These are phyloP conservation scores for Oreotragus oreotragus DNA, from an alignment of 2,113 vertebrate genomes.

Conservation along the genomic window DNA sequence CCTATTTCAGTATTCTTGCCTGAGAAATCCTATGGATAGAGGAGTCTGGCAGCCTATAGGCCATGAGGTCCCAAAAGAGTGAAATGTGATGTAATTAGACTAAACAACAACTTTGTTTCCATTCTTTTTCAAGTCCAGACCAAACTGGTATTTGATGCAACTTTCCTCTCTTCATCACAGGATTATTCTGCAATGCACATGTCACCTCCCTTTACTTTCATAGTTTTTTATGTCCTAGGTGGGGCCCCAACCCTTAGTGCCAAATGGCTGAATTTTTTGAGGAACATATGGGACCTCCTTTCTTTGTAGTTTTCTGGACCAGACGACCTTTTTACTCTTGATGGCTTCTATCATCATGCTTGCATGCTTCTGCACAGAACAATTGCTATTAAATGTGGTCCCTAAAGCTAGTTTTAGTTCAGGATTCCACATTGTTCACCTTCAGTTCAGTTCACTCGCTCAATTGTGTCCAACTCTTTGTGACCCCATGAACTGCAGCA, in stretches of 20 bases:
- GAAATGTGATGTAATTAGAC: background rate
- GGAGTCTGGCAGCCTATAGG: background rate
- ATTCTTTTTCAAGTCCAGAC: background rate
- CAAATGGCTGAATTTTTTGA: background rate
- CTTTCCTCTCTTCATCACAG: background rate
- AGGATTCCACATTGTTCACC: background rate
- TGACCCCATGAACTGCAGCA: accelerated
- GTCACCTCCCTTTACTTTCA: background rate
- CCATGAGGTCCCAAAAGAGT: background rate
- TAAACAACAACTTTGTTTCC: background rate
- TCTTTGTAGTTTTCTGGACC: background rate
- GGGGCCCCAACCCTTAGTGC: background rate
- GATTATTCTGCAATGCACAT: background rate
- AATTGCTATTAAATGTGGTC: background rate
- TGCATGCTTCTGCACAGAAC: background rate
- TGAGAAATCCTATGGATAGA: background rate
- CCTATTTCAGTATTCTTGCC: background rate
- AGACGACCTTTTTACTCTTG: background rate
- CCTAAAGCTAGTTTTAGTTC: background rate
- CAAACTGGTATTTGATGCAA: background rate
- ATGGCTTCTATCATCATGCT: background rate
- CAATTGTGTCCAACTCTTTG: background rate
- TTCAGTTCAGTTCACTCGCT: background rate
- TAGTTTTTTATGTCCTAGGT: background rate
- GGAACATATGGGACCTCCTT: background rate